phyloP scores from a whole-genome alignment of 2,888 invertebrate genomes.

The Cenopis cana region DNA sequence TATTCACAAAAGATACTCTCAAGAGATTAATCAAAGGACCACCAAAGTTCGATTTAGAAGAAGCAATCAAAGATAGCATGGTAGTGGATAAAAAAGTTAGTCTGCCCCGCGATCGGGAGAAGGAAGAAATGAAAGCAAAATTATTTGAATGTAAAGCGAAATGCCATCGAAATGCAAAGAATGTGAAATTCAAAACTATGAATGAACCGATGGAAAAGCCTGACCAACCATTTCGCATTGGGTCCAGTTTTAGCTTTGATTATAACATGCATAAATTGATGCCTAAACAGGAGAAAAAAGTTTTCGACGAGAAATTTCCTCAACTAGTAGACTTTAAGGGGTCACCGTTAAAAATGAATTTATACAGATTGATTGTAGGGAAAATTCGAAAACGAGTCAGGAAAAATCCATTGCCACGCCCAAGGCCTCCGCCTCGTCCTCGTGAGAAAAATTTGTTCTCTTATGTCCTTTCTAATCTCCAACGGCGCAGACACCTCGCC shows the following conservation, averaged over 20 bases:
- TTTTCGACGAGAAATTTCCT: conserved; percentile 7
- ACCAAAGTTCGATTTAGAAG: neutral
- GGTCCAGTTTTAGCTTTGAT: conserved; percentile 18
- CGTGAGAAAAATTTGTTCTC: conserved; percentile 6
- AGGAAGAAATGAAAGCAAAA: neutral
- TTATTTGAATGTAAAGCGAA: neutral
- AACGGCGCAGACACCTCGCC: neutral
- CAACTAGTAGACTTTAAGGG: neutral
- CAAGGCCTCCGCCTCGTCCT: neutral
- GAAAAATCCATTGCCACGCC: neutral
- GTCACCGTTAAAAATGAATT: conserved; percentile 4
- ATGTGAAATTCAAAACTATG: neutral
- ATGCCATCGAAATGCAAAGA: neutral
- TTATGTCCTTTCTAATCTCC: conserved; percentile 11
- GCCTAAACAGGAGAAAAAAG: conserved; percentile 4
- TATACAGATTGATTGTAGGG: conserved; percentile 16
- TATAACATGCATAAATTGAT: neutral
- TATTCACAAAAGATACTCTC: conserved; percentile 6
- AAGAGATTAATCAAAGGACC: conserved; percentile 12
- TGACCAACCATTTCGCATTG: conserved; percentile 17
- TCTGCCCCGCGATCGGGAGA: neutral
- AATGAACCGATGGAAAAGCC: neutral
- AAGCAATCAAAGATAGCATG: neutral
- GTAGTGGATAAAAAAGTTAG: neutral
- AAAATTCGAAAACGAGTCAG: conserved; percentile 13